These are phyloP conservation scores for Drosophila emarginata DNA, from an alignment of 2,888 invertebrate genomes.

Conservation along the genomic window DNA sequence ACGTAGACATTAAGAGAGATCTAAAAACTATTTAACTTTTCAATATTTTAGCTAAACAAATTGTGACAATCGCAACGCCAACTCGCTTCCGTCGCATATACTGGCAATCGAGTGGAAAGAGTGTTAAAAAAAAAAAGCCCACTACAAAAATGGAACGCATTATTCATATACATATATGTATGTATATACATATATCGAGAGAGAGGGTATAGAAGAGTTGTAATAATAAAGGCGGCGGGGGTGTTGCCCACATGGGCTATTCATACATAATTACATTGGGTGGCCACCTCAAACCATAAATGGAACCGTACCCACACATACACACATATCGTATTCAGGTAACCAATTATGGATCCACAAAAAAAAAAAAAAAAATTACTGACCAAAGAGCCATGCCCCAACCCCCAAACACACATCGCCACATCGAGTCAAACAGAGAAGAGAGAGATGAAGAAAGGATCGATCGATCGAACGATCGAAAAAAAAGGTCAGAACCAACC, in stretches of 20 bases:
- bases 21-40: conserved; percentile 49
- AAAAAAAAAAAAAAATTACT: background rate
- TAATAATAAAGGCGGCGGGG: conserved; percentile 36
- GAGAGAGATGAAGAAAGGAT: background rate
- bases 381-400: background rate
- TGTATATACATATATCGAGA: background rate
- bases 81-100: conserved; percentile 59
- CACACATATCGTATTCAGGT: background rate
- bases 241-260: conserved; percentile 38
- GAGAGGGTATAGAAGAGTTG: background rate
- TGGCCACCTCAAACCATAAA: conserved; percentile 4
- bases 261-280: conserved; percentile 9
- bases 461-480: background rate
- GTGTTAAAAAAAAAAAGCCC: conserved; percentile 20
- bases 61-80: conserved; percentile 60
- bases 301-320: background rate
- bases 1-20: conserved; percentile 6
- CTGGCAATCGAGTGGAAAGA: conserved; percentile 9
- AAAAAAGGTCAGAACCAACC: conserved; percentile 23
- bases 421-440: background rate
- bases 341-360: background rate
- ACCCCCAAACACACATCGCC: too few relatives aligned
- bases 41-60: conserved; percentile 56
- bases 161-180: background rate
- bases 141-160: conserved; percentile 16